A percentile compares a stretch with the other conserved stretches of the same genome.
phyloP scores from a whole-genome alignment of 2,113 vertebrate species.

The Cricetomys ansorgei region DNA sequence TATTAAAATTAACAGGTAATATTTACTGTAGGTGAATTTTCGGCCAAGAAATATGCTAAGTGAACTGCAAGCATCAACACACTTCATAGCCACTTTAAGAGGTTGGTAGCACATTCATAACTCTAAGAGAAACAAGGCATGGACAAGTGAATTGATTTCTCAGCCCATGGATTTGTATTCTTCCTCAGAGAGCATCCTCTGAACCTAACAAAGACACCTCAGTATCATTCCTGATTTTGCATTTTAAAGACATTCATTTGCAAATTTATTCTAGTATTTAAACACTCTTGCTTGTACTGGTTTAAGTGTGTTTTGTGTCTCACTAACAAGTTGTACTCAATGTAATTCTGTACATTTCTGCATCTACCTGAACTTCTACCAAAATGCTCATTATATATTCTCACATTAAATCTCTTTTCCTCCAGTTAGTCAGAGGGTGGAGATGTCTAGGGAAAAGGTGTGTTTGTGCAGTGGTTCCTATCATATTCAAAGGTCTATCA shows the following conservation, averaged over 20 bases:
- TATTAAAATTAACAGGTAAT: not conserved
- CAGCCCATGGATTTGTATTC: not conserved
- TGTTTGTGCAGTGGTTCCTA: not conserved
- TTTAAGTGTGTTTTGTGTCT: not conserved
- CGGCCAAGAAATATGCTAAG: not conserved
- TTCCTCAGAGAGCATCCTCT: not conserved
- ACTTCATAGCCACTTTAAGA: not conserved
- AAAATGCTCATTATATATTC: not conserved
- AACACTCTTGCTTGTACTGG: not conserved
- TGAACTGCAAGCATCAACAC: not conserved
- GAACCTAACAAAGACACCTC: not conserved
- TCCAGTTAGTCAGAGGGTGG: too few species aligned
- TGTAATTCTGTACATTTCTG: not conserved
- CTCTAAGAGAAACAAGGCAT: not conserved
- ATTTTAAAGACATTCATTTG: not conserved
- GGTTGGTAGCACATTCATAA: not conserved
- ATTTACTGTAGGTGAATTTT: not conserved
- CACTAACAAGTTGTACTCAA: not conserved
- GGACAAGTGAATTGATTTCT: not conserved
- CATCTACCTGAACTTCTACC: constrained; percentile 2
- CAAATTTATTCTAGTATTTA: not conserved
- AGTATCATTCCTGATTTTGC: not conserved
- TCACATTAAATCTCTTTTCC: not conserved
- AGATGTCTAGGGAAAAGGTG: not conserved
- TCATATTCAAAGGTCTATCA: not conserved